A percentile compares a stretch with the other conserved stretches of the same genome.
Conservation (phyloP, 2,797 vertebrate genomes). For the Miichthys miiuy region DNA sequence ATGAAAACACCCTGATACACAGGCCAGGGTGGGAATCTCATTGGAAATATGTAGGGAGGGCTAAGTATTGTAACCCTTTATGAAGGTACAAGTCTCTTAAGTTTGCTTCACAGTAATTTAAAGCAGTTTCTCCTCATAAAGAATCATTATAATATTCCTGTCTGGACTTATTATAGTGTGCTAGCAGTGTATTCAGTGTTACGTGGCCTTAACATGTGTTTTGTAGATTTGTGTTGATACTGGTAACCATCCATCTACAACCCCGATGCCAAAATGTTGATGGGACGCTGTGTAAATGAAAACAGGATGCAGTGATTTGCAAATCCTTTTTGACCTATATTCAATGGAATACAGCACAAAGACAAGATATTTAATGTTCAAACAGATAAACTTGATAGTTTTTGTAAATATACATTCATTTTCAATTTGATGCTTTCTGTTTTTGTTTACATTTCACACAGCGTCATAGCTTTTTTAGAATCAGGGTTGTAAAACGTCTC, state of each 20-base stretch:
- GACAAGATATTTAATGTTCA: no score
- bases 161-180: conserved; percentile 19
- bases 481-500: conserved; percentile 1
- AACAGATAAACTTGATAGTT: no score
- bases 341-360: no score
- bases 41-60: neutral
- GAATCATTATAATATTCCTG: conserved; percentile 25
- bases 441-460: no score
- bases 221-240: conserved; percentile 41
- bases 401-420: no score
- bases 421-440: no score
- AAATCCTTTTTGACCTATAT: no score
- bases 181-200: conserved; percentile 34
- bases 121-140: conserved; percentile 22
- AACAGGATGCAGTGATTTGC: no score
- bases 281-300: no score
- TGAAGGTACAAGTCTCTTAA: conserved; percentile 32
- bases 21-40: neutral
- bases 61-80: neutral
- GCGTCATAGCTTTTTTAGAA: no score
- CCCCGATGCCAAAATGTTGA: no score
- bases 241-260: conserved; percentile 20
- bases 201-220: conserved; percentile 34
- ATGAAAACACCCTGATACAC: conserved; percentile 6
- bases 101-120: conserved; percentile 54